These are phyloP conservation scores for Kradibia gibbosae DNA, from an alignment of 1,140 invertebrate species.

Conservation along the genomic window DNA sequence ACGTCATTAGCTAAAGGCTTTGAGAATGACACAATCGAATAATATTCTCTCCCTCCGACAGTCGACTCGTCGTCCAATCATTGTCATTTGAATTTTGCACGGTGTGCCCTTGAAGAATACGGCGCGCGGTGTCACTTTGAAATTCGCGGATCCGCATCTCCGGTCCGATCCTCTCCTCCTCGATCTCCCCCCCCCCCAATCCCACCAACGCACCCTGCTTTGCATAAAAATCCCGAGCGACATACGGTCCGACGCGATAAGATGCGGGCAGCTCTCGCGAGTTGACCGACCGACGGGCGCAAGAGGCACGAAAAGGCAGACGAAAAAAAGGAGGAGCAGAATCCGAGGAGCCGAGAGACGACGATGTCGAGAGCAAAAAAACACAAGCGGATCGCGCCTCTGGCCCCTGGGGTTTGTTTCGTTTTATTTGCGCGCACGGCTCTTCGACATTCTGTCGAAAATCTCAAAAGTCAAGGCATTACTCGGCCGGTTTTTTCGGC, in stretches of 20 bases:
- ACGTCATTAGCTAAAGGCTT: too few relatives aligned
- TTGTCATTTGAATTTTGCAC: too few relatives aligned
- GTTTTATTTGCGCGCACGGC: slow-evolving; percentile 8
- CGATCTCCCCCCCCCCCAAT: not conserved
- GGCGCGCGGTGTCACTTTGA: not conserved
- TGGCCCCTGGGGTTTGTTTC: not conserved
- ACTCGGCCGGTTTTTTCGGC: slow-evolving; percentile 23
- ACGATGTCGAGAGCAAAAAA: not conserved
- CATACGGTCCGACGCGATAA: slow-evolving; percentile 43
- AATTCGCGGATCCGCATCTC: not conserved
- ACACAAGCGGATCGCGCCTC: slow-evolving; percentile 19
- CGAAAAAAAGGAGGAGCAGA: not conserved
- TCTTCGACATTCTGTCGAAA: slow-evolving; percentile 33
- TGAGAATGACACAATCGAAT: too few relatives aligned
- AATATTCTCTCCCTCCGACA: too few relatives aligned
- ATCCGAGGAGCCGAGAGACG: not conserved
- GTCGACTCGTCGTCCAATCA: too few relatives aligned
- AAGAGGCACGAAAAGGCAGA: not conserved
- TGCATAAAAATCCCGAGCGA: slow-evolving; percentile 45
- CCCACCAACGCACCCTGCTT: slow-evolving; percentile 9
- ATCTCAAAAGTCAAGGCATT: slow-evolving; percentile 26
- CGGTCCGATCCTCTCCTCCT: not conserved
- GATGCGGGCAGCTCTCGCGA: slow-evolving; percentile 14
- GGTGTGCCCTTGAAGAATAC: not conserved
- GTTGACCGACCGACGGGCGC: slow-evolving; percentile 19